Conservation (phyloP, 2,888 invertebrate genomes). For the Caenorhabditis zanzibari region DNA sequence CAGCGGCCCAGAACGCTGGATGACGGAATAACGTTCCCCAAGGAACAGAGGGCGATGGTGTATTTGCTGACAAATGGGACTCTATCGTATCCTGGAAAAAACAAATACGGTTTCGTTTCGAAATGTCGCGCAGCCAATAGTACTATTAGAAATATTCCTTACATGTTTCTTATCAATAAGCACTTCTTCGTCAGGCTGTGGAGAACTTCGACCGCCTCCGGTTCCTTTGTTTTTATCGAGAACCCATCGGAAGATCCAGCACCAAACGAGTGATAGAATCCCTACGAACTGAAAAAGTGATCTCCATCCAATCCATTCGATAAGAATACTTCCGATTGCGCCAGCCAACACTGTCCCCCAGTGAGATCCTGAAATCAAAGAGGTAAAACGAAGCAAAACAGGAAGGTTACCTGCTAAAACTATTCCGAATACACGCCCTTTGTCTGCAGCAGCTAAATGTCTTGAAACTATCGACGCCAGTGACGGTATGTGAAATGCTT, state of each 20-base stretch:
- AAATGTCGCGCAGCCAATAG: too few species aligned
- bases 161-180: conserved; percentile 60
- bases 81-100: conserved; percentile 56
- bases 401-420: conserved; percentile 87
- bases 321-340: conserved; percentile 87
- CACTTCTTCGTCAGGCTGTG: conserved; percentile 66
- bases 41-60: conserved; percentile 85
- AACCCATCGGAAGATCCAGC: conserved; percentile 66
- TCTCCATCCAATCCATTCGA: conserved; percentile 88
- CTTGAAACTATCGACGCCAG: conserved; percentile 88
- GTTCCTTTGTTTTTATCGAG: conserved; percentile 40
- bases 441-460: conserved; percentile 87
- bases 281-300: conserved; percentile 87
- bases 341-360: conserved; percentile 88
- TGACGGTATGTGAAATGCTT: conserved; percentile 88
- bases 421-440: conserved; percentile 88
- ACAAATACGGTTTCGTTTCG: too few species aligned
- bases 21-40: conserved; percentile 87
- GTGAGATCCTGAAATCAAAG: conserved; percentile 37
- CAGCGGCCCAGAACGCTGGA: conserved; percentile 88
- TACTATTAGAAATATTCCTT: conserved; percentile 20
- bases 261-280: conserved; percentile 69
- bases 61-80: conserved; percentile 37
- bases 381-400: too few species aligned
- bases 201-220: conserved; percentile 45